A percentile compares a stretch with the other conserved stretches of the same genome.
phyloP scores from a whole-genome alignment of 2,113 vertebrate genomes.

The Ameiurus melas region DNA sequence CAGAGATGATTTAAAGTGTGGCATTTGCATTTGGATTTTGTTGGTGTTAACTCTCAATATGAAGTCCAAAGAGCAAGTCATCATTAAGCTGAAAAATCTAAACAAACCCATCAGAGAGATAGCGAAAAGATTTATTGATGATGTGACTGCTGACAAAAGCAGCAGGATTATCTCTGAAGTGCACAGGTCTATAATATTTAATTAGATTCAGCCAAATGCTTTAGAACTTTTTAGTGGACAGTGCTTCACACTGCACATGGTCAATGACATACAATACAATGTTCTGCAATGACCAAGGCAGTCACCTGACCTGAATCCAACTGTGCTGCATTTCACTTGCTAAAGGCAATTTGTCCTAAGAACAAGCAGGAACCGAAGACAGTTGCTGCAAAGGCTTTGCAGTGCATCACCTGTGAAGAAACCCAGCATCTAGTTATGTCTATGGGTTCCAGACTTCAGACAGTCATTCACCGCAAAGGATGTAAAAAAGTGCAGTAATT shows the following conservation, averaged over 20 bases:
- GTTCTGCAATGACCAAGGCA: background rate
- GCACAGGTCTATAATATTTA: background rate
- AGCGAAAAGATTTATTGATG: background rate
- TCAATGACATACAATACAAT: background rate
- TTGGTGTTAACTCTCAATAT: background rate
- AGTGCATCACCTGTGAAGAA: background rate
- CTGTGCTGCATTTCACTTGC: no score
- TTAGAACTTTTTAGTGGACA: background rate
- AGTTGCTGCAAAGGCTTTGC: background rate
- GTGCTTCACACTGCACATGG: background rate
- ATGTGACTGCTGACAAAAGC: background rate
- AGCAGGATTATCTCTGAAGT: background rate
- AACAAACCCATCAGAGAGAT: background rate
- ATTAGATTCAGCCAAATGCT: background rate
- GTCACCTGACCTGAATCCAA: background rate
- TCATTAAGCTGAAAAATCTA: background rate
- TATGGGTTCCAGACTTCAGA: background rate
- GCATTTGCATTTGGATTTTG: background rate
- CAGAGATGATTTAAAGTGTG: background rate
- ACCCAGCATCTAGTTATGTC: background rate
- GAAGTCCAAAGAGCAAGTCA: background rate
- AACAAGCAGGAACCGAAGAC: background rate
- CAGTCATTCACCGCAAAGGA: background rate
- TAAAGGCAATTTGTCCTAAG: background rate
- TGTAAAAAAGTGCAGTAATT: no score